Evolutionary conservation across 1,140 invertebrate genomes (phyloP), one percentile per base, ranked within the genome.

Genomic region (Drosophila varians): DNA sequence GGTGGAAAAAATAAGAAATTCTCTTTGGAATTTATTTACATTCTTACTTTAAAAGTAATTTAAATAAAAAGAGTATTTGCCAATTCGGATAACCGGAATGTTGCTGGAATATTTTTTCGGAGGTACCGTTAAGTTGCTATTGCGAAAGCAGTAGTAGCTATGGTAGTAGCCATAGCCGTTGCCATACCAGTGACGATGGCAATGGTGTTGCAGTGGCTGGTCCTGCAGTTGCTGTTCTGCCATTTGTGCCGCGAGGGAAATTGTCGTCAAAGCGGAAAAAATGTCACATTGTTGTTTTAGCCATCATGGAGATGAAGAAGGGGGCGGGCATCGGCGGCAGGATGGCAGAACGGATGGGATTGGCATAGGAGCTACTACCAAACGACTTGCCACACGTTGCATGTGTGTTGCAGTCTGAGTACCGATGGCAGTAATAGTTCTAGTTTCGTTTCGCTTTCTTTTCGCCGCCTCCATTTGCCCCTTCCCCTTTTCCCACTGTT

Each of bases 181-280:
- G 38, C 14, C 16, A 42, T 34, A 54, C 49, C 58, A 74, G 34
- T 73, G 58, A 43, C 55, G 53, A 45, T 69, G 66, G 69, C 69
- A 38, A 60, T 64, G 60, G 60, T 60, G 58, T 62, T 34, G 40
- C 58, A 62, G 54, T 57, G 38, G 9, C 11, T 31, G 28, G 28
- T 4, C 9, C 28, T n/a, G 28, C n/a, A 31, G 11, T 31, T 31
- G 56, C 60, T 47, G 46, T 12, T 42, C 57, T 61, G 76, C 66
- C 79, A 71, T 78, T 70, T 77, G 51, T 69, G 80, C 76, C 80
- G 80, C 82, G 80, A 80, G 80, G 80, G 80, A 86, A 86, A 86
- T 86, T 87, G 82, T 87, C 73, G 82, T 86, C 80, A 86, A 86
- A 86, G 82, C 66, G 77, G 49, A 86, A 86, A 78, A 86, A 86